Conservation (phyloP, 2,888 invertebrate genomes). For the Hecatera dysodea region DNA sequence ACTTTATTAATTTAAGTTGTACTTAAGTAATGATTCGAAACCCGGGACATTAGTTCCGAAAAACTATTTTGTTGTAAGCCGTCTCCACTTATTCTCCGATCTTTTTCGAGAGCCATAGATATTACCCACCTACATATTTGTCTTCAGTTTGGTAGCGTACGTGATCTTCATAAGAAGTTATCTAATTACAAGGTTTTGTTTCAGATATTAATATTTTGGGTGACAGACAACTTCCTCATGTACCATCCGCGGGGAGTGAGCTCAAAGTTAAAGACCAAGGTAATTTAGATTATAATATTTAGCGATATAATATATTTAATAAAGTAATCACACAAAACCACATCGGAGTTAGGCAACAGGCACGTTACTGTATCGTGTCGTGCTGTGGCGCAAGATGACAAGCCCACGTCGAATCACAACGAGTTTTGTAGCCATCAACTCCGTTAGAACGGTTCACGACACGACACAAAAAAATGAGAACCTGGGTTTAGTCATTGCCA, state of each 20-base stretch:
- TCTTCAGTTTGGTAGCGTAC: not conserved
- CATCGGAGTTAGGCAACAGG: too few species aligned
- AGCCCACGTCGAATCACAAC: not conserved
- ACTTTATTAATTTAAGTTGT: too few species aligned
- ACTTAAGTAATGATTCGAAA: too few species aligned
- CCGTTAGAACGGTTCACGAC: not conserved
- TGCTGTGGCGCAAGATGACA: not conserved
- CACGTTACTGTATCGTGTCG: not conserved
- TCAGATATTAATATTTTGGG: conserved; percentile 96
- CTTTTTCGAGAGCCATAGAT: too few species aligned
- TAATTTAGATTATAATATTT: conserved; percentile 52
- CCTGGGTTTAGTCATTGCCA: too few species aligned
- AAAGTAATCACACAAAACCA: not conserved
- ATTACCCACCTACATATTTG: too few species aligned
- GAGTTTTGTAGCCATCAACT: not conserved
- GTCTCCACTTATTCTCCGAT: too few species aligned
- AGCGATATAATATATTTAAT: not conserved
- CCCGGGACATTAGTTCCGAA: too few species aligned
- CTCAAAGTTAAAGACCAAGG: conserved; percentile 89
- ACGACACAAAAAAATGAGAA: too few species aligned
- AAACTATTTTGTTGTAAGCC: too few species aligned
- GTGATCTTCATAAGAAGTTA: not conserved
- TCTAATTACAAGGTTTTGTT: conserved; percentile 63
- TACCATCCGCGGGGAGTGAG: conserved; percentile 90
- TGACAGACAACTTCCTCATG: conserved; percentile 96